These are phyloP conservation scores for Alectura lathami DNA, from an alignment of 2,113 vertebrate species.

Conservation along the genomic window DNA sequence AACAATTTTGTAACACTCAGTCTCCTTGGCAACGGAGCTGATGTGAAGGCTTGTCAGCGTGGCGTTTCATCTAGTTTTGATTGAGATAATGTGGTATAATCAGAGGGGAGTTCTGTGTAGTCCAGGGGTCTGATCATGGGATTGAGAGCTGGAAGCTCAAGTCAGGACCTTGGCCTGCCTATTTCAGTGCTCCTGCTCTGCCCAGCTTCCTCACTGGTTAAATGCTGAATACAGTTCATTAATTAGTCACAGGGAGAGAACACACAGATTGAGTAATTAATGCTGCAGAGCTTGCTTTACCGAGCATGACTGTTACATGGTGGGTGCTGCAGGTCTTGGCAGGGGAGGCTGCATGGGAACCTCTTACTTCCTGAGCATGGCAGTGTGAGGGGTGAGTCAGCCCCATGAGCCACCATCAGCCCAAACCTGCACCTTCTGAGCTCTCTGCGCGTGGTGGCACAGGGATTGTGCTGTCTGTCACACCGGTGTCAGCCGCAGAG, in stretches of 20 bases:
- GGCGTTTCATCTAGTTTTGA: constrained; percentile 32
- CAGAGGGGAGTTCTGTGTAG: not conserved
- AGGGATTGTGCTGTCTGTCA: not conserved
- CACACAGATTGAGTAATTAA: not conserved
- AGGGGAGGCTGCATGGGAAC: not conserved
- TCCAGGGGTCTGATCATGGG: not conserved
- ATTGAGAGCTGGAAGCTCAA: constrained; percentile 8
- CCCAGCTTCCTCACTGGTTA: not conserved
- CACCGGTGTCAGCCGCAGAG: rapidly evolving
- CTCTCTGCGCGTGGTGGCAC: not conserved
- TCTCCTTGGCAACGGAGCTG: constrained; percentile 44
- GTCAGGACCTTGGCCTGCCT: not conserved
- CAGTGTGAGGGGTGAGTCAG: not conserved
- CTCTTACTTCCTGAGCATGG: not conserved
- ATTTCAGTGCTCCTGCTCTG: not conserved
- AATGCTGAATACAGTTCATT: not conserved
- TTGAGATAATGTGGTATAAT: not conserved
- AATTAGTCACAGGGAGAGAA: not conserved
- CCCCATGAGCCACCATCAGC: rapidly evolving
- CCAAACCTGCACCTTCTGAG: not conserved
- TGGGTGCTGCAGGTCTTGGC: not conserved
- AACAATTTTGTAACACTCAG: constrained; percentile 1
- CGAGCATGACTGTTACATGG: not conserved
- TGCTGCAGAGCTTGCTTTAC: not conserved
- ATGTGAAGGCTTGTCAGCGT: not conserved